phyloP scores from a whole-genome alignment of 53 echinoderm and acorn worm species.

The Crossaster papposus region DNA sequence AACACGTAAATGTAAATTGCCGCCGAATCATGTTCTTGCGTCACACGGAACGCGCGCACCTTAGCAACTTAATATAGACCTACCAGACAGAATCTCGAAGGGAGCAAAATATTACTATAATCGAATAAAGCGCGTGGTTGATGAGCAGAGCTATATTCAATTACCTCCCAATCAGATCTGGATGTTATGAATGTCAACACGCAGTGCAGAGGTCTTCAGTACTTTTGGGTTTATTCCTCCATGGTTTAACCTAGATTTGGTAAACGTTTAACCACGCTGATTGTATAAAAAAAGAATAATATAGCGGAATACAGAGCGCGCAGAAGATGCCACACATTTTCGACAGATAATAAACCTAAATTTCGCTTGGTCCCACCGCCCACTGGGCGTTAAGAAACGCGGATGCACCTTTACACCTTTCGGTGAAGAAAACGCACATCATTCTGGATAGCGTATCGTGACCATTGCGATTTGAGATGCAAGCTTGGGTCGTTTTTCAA shows the following conservation, averaged over 20 bases:
- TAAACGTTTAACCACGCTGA: neutral
- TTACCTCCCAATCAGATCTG: constrained; percentile 46
- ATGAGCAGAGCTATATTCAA: constrained; percentile 47
- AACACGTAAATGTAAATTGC: constrained; percentile 42
- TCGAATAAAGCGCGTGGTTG: constrained; percentile 34
- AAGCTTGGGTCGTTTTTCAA: no score
- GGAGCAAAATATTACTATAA: constrained; percentile 43
- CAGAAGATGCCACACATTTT: neutral
- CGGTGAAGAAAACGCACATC: no score
- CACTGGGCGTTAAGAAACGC: no score
- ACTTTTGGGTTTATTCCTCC: constrained; percentile 44
- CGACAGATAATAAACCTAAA: no score
- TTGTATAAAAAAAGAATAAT: no score
- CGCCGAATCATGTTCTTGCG: neutral
- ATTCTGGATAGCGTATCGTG: no score
- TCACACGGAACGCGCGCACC: neutral
- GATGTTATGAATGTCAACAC: constrained; percentile 7
- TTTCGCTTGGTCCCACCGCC: no score
- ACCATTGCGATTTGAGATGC: no score
- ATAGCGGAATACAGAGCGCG: neutral
- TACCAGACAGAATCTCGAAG: neutral
- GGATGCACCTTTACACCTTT: no score
- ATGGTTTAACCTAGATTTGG: constrained; percentile 15
- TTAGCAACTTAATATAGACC: neutral
- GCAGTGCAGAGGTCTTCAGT: constrained; percentile 8